Percentiles rank a stretch among this genome's conserved stretches.
Conservation (phyloP, 30 jellyfish, hydroid and myxozoan genomes). For the Calvadosia cruxmelitensis region DNA sequence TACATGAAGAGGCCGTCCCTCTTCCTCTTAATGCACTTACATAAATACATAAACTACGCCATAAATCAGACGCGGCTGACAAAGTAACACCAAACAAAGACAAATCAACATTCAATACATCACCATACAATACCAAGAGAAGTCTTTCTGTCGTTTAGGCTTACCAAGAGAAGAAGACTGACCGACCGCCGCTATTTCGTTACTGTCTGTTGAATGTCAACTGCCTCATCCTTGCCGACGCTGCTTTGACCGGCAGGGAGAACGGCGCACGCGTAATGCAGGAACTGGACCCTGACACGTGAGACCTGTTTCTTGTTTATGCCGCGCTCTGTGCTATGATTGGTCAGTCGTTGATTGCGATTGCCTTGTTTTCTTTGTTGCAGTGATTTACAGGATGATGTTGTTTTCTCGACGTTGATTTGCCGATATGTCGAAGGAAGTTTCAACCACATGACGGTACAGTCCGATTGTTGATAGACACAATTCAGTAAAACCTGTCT, state of each 20-base stretch:
- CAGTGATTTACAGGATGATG: slow-evolving; percentile 70
- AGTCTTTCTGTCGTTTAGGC: not conserved
- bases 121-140: too few species aligned
- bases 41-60: too few species aligned
- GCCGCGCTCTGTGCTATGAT: too few species aligned
- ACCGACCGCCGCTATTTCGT: not conserved
- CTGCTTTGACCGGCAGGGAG: slow-evolving; percentile 35
- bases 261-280: slow-evolving; percentile 32
- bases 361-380: not conserved
- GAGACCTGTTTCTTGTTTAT: too few species aligned
- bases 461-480: too few species aligned
- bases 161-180: not conserved
- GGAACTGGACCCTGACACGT: slow-evolving; percentile 45
- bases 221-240: slow-evolving; percentile 36
- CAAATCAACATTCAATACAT: too few species aligned
- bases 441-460: slow-evolving; percentile 31
- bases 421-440: slow-evolving; percentile 58
- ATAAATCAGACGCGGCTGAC: too few species aligned
- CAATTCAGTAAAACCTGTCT: too few species aligned
- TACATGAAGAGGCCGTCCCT: too few species aligned
- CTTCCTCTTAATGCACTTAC: too few species aligned
- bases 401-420: slow-evolving; percentile 67
- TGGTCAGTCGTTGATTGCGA: too few species aligned
- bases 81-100: too few species aligned
- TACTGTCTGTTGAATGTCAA: not conserved